A percentile compares a stretch with the other conserved stretches of the same genome.
phyloP scores from a whole-genome alignment of 1,140 invertebrate species.

The Caerostris darwini region DNA sequence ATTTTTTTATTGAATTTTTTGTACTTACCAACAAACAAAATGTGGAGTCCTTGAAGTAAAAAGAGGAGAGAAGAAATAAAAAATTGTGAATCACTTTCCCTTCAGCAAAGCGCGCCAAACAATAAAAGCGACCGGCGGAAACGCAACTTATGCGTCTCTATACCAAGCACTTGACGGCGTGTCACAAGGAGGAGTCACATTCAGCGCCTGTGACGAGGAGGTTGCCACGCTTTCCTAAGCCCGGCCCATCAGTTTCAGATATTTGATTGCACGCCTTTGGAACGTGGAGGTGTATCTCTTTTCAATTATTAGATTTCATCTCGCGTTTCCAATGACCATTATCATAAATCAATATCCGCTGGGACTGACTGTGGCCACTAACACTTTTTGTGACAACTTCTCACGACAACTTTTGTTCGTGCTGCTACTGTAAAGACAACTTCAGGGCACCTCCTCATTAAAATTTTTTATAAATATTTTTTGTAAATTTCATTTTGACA shows the following conservation, averaged over 20 bases:
- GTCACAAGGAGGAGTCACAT: constrained; percentile 22
- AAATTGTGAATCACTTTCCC: constrained; percentile 8
- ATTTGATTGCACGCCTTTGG: constrained; percentile 40
- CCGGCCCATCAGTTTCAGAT: constrained; percentile 51
- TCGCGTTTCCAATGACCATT: constrained; percentile 21
- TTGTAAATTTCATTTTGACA: too few relatives aligned
- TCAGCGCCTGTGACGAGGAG: constrained; percentile 17
- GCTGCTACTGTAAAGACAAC: background rate
- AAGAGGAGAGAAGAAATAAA: constrained; percentile 30
- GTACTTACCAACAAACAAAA: background rate
- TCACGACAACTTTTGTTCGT: background rate
- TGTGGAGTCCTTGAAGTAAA: background rate
- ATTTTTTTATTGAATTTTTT: background rate
- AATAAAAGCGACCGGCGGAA: constrained; percentile 18
- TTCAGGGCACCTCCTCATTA: background rate
- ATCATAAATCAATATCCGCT: constrained; percentile 53
- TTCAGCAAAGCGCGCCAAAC: constrained; percentile 42
- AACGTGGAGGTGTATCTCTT: constrained; percentile 60
- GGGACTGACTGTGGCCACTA: constrained; percentile 1
- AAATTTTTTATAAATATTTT: too few relatives aligned
- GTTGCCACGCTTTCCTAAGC: constrained; percentile 24
- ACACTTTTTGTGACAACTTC: background rate
- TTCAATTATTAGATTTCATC: constrained; percentile 42
- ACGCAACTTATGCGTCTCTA: background rate
- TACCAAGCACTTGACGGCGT: background rate